A percentile compares a stretch with the other conserved stretches of the same genome.
Conservation (phyloP, 2,888 invertebrate species). For the Chydorus sphaericus region DNA sequence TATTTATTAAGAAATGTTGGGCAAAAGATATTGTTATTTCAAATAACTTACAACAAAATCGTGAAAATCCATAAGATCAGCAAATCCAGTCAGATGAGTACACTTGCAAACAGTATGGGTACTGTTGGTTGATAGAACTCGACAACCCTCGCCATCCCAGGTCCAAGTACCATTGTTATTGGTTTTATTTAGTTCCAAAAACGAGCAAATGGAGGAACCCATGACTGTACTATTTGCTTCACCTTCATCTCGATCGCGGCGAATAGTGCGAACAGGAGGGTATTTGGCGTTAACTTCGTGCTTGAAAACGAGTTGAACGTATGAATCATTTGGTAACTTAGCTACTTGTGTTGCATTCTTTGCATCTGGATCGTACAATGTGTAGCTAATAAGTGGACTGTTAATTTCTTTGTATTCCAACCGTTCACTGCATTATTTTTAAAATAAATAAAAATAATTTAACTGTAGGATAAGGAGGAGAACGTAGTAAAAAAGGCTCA, state of each 20-base stretch:
- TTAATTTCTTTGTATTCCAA: slow-evolving; percentile 10
- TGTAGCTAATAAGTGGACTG: slow-evolving; percentile 6
- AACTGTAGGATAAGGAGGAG: no score
- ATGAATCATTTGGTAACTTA: no score
- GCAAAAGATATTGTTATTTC: background rate
- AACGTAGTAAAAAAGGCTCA: no score
- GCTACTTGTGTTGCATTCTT: no score
- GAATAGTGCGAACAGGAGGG: slow-evolving; percentile 11
- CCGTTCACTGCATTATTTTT: no score
- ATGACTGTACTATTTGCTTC: slow-evolving; percentile 16
- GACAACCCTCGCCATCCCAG: slow-evolving; percentile 23
- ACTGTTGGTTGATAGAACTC: slow-evolving; percentile 23
- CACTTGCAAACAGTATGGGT: slow-evolving; percentile 29
- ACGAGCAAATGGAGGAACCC: slow-evolving; percentile 10
- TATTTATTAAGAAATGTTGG: no score
- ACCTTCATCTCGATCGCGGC: slow-evolving; percentile 12
- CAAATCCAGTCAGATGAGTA: slow-evolving; percentile 30
- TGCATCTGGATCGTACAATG: background rate
- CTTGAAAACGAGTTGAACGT: slow-evolving; percentile 10
- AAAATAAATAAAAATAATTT: no score
- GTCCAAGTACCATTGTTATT: background rate
- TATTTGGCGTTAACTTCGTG: slow-evolving; percentile 4
- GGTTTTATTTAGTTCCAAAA: background rate
- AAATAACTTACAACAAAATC: no score
- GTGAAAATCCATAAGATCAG: slow-evolving; percentile 29